Base-by-base conservation (phyloP, 2,888 invertebrate genomes). In the Nomada lathburiana region DNA sequence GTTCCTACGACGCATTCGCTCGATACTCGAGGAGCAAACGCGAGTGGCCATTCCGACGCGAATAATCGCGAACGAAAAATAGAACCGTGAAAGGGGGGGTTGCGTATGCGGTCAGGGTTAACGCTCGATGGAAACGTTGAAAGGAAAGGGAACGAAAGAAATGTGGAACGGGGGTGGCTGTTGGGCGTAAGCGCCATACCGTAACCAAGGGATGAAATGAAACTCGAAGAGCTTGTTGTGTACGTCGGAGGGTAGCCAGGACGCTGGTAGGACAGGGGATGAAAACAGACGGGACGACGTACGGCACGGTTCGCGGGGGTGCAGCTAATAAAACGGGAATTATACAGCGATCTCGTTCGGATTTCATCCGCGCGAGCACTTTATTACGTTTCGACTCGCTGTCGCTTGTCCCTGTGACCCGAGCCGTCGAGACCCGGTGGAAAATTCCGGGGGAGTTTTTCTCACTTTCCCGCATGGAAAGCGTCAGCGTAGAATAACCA, bases 301-400 rank as follows among this genome's bases (percentile, higher is more conserved):
- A 67, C n/a, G 83, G 85, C 81, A 60, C 60, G 75, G 75, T 68
- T 85, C 73, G 85, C 78, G 76, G 64, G 78, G 78, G 80, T 82
- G 87, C 82, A 87, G 87, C 87, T 87, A 87, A 87, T 87, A 87
- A 87, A 87, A 87, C 88, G 82, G 84, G 87, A 87, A 87, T 87
- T 87, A 87, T 87, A 87, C 85, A 80, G 77, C 85, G 82, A 87
- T 87, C 87, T 87, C 87, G 83, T 86, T 80, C 87, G 84, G 82
- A 87, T 87, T 84, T 87, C 77, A 78, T 80, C 79, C 80, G 55
- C 81, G 84, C 85, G 80, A 82, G 82, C 86, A 84, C 87, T 87
- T 87, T 87, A 87, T 87, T 87, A 87, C 82, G 83, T 83, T 84
- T 86, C 86, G 72, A 70, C 64, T 73, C 64, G 70, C 13, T 18